A percentile compares a stretch with the other conserved stretches of the same genome.
phyloP scores from a whole-genome alignment of 2,888 invertebrate species.

The Diarsia dahlii region DNA sequence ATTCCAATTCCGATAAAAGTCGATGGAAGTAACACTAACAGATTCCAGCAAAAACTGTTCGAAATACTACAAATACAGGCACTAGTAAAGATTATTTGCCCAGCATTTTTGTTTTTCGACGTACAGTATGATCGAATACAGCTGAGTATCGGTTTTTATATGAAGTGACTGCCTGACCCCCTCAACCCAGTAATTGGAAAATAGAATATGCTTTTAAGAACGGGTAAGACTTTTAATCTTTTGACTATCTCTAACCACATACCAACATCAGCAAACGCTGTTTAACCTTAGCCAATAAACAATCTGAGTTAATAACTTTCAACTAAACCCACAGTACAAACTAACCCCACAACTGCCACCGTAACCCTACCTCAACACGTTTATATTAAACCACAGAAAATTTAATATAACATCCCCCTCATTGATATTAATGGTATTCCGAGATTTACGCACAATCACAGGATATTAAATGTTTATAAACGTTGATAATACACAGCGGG shows the following conservation, averaged over 20 bases:
- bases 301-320: not conserved
- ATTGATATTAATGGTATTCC: constrained; percentile 65
- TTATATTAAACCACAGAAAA: constrained; percentile 46
- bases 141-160: not conserved
- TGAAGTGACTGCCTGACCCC: not conserved
- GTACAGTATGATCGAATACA: not conserved
- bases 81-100: not conserved
- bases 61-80: not conserved
- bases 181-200: not conserved
- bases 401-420: constrained; percentile 58
- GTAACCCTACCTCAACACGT: constrained; percentile 53
- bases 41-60: not conserved
- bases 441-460: constrained; percentile 64
- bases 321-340: constrained; percentile 22
- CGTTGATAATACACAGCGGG: constrained; percentile 61
- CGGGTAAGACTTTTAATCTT: not conserved
- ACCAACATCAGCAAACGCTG: not conserved
- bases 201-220: not conserved
- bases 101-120: not conserved
- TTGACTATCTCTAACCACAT: not conserved
- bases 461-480: constrained; percentile 66
- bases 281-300: not conserved
- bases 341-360: not conserved
- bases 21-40: not conserved
- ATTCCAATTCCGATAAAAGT: not conserved